These are phyloP conservation scores for Chaetodon trifasciatus DNA, from an alignment of 2,797 vertebrate species.

Conservation along the genomic window DNA sequence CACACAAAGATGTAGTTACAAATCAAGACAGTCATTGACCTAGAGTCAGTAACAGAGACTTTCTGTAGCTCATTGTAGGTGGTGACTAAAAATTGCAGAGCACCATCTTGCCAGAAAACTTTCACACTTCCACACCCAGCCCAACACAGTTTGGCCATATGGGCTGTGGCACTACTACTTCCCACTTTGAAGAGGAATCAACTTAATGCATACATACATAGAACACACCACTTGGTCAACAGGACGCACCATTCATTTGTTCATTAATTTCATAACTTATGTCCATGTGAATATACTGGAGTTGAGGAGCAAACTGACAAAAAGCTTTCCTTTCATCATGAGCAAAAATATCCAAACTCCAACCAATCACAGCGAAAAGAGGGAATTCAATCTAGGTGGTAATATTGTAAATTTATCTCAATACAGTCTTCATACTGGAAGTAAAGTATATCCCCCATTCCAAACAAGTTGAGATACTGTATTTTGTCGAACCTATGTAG, in stretches of 20 bases:
- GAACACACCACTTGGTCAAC: too few relatives aligned
- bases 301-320: background rate
- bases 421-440: too few relatives aligned
- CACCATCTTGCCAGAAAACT: background rate
- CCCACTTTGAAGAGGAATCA: background rate
- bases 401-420: too few relatives aligned
- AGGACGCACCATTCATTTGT: background rate
- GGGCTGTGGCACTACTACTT: background rate
- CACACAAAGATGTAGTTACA: conserved; percentile 6
- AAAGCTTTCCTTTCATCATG: background rate
- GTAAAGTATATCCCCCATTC: too few relatives aligned
- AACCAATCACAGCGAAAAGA: too few relatives aligned
- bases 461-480: too few relatives aligned
- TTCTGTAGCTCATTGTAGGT: background rate
- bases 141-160: too few relatives aligned
- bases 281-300: background rate
- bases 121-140: background rate
- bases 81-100: background rate
- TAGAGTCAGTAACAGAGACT: background rate
- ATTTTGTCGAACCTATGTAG: too few relatives aligned
- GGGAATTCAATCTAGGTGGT: too few relatives aligned
- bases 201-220: background rate
- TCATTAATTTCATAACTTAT: too few relatives aligned
- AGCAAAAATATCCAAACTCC: too few relatives aligned
- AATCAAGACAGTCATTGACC: background rate